phyloP scores from a whole-genome alignment of 2,797 vertebrate genomes.

The Poeciliopsis paucimaculata region DNA sequence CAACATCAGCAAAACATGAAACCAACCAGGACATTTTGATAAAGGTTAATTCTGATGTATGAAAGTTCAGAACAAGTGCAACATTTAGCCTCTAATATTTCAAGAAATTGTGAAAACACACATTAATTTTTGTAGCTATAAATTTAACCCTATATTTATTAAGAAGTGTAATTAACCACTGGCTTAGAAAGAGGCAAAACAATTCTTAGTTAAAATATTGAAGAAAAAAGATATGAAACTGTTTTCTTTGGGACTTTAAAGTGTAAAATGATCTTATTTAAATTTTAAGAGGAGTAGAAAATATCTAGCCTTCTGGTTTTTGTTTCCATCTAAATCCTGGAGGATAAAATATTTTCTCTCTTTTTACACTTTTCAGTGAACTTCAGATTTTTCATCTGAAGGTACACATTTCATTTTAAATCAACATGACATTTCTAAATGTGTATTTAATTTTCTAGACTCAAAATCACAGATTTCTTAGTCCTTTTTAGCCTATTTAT shows the following conservation, averaged over 20 bases:
- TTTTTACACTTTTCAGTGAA: background rate
- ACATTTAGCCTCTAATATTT: background rate
- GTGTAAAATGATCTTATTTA: background rate
- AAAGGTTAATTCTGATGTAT: background rate
- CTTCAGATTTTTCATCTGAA: background rate
- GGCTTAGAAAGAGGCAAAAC: background rate
- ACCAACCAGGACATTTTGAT: background rate
- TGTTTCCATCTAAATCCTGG: background rate
- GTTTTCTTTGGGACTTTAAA: background rate
- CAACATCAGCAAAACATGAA: background rate
- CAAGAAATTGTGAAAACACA: background rate
- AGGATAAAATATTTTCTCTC: background rate
- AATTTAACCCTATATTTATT: background rate
- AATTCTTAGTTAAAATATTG: background rate
- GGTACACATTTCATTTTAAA: background rate
- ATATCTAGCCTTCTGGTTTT: background rate
- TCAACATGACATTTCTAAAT: background rate
- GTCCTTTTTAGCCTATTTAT: background rate
- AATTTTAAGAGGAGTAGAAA: background rate
- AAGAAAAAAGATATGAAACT: background rate
- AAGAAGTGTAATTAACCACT: background rate
- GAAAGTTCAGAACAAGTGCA: background rate
- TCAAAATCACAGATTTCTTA: background rate
- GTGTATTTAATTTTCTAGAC: background rate
- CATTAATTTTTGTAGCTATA: background rate